Conservation (phyloP, 2,797 vertebrate species). For the Limnodromus scolopaceus region DNA sequence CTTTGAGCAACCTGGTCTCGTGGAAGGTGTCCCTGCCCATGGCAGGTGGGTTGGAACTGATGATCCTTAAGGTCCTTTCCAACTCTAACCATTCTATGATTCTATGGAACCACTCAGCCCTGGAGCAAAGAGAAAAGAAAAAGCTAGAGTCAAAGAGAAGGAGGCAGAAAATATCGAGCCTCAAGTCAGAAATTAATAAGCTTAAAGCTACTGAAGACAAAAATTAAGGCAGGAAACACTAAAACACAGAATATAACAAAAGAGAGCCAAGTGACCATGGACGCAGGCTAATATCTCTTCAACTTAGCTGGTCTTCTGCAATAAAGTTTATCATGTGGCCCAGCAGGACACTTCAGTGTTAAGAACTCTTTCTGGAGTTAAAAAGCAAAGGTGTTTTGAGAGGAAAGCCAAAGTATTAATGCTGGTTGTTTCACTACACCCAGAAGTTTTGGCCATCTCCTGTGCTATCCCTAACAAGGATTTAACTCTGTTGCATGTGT, state of each 20-base stretch:
- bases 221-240: not conserved
- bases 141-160: not conserved
- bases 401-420: not conserved
- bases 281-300: not conserved
- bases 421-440: not conserved
- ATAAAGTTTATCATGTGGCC: not conserved
- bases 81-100: not conserved
- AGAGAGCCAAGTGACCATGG: not conserved
- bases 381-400: not conserved
- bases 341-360: not conserved
- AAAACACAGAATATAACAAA: not conserved
- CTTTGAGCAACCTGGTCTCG: not conserved
- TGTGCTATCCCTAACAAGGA: not conserved
- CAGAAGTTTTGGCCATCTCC: not conserved
- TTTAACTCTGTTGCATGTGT: not conserved
- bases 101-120: not conserved
- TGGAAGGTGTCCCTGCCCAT: not conserved
- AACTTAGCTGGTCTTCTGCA: not conserved
- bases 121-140: not conserved
- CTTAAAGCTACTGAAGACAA: not conserved
- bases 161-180: not conserved
- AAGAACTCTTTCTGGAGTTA: not conserved
- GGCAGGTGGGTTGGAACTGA: not conserved
- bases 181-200: not conserved
- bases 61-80: not conserved